phyloP scores from a whole-genome alignment of 2,797 vertebrate species.

The Micromesistius poutassou region DNA sequence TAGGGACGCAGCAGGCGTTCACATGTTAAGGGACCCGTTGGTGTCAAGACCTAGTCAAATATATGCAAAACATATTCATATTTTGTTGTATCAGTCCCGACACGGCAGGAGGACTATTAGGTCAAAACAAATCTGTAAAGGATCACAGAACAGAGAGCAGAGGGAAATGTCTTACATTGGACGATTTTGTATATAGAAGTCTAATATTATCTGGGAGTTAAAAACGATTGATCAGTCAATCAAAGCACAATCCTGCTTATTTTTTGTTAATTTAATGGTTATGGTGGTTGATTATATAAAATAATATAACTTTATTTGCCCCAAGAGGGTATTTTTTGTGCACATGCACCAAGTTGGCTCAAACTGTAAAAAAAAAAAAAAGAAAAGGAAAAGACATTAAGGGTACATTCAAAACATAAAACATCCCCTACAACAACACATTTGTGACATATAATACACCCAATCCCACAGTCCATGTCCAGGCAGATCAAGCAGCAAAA shows the following conservation, averaged over 20 bases:
- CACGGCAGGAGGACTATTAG: neutral
- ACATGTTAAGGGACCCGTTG: conserved; percentile 42
- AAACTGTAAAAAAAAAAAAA: neutral
- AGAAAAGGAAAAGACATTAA: neutral
- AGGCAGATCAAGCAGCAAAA: neutral
- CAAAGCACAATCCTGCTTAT: neutral
- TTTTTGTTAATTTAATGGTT: neutral
- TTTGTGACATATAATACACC: neutral
- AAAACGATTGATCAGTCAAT: neutral
- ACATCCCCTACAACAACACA: neutral
- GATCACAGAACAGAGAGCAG: neutral
- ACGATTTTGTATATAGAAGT: neutral
- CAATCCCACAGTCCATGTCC: neutral
- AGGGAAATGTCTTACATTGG: neutral
- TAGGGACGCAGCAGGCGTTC: conserved; percentile 51
- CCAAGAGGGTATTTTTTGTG: no score
- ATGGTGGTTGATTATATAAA: neutral
- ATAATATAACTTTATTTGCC: no score
- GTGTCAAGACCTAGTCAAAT: conserved; percentile 37
- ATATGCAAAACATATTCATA: neutral
- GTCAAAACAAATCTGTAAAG: neutral
- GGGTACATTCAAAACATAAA: neutral
- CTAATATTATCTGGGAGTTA: neutral
- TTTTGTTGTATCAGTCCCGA: neutral
- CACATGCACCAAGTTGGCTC: neutral